phyloP scores from a whole-genome alignment of 2,888 invertebrate species.

The Nemotelus pantherinus region DNA sequence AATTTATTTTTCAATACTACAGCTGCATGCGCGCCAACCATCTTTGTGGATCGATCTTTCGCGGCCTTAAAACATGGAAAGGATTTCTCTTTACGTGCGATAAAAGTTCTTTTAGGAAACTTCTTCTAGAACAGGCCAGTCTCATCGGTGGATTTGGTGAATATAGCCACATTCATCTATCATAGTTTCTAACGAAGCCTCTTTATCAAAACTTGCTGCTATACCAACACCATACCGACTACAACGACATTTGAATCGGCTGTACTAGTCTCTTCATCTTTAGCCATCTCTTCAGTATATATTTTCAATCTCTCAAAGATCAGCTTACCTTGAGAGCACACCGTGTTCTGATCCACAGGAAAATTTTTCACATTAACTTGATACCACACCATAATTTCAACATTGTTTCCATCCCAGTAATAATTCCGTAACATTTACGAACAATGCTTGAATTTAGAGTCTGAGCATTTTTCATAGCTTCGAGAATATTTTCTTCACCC shows the following conservation, averaged over 20 bases:
- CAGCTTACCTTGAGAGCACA: conserved; percentile 11
- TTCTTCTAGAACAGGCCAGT: background rate
- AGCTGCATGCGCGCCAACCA: too few relatives aligned
- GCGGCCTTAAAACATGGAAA: too few relatives aligned
- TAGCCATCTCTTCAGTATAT: conserved; percentile 23
- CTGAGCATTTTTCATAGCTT: background rate
- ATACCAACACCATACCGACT: conserved; percentile 27
- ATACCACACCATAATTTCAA: conserved; percentile 37
- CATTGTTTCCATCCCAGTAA: conserved; percentile 30
- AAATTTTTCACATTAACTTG: conserved; percentile 41
- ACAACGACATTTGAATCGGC: conserved; percentile 30
- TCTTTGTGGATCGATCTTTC: too few relatives aligned
- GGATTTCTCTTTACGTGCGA: background rate
- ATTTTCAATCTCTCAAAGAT: conserved; percentile 37
- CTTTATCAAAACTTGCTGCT: conserved; percentile 16
- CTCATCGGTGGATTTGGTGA: background rate
- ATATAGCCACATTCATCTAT: background rate
- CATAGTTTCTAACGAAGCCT: background rate
- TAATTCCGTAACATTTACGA: conserved; percentile 24
- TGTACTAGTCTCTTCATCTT: conserved; percentile 20
- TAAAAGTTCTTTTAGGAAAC: background rate
- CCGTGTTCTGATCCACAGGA: conserved; percentile 13
- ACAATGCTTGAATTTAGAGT: background rate
- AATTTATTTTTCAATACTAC: background rate
- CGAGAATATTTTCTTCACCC: background rate